A percentile compares a stretch with the other conserved stretches of the same genome.
Evolutionary conservation across 2,888 invertebrate species (phyloP).

Genomic region (Aphrophora alni): DNA sequence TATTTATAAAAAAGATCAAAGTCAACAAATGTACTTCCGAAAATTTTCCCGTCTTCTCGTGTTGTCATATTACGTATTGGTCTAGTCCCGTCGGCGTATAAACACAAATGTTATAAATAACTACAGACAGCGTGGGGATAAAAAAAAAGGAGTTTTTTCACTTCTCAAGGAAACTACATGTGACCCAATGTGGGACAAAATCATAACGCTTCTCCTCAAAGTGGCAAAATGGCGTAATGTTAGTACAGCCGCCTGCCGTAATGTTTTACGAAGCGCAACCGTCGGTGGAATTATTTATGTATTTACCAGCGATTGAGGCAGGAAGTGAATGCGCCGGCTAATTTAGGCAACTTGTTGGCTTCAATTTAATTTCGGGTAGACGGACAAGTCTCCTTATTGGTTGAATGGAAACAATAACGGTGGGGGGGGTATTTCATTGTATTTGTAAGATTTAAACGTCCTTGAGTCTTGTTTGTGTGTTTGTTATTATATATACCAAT

Average conservation of each 20-base stretch:
- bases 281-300: background rate
- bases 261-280: background rate
- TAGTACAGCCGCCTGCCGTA: background rate
- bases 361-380: background rate
- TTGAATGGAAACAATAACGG: background rate
- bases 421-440: background rate
- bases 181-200: background rate
- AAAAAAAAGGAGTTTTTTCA: background rate
- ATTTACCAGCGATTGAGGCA: background rate
- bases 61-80: no score
- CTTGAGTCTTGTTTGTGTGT: no score
- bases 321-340: background rate
- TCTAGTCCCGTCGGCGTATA: background rate
- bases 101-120: background rate
- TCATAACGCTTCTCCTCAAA: no score
- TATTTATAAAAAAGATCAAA: no score
- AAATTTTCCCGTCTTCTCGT: no score
- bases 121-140: background rate
- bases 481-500: no score
- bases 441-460: background rate
- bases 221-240: background rate
- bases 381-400: background rate
- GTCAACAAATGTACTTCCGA: no score
- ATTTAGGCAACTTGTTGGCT: background rate
- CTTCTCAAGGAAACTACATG: background rate